A percentile compares a stretch with the other conserved stretches of the same genome.
Evolutionary conservation across 37 sponge, comb jelly and placozoan species (phyloP).

Genomic region (Hexactinellida sp.): DNA sequence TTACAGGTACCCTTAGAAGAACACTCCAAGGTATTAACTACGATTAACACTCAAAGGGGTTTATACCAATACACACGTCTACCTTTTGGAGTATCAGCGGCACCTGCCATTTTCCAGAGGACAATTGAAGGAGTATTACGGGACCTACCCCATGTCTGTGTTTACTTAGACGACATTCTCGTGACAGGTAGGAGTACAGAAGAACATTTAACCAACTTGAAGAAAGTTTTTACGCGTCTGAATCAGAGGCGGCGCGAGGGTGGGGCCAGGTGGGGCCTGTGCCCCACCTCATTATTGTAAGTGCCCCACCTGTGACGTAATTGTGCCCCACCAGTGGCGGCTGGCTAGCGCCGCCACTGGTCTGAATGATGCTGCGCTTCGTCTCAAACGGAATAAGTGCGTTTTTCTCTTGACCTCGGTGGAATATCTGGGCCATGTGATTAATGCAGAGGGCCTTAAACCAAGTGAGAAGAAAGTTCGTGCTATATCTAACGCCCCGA

Average conservation of each 20-base stretch:
- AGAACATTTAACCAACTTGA: neutral
- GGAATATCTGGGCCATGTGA: neutral
- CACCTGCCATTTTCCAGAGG: slow-evolving; percentile 30
- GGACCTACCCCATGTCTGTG: neutral
- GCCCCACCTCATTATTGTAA: too few species aligned
- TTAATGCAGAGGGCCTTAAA: neutral
- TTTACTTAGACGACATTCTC: slow-evolving; percentile 3
- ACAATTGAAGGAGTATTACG: neutral
- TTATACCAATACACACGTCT: slow-evolving; percentile 28
- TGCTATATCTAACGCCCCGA: neutral
- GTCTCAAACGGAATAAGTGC: neutral
- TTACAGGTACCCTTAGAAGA: slow-evolving; percentile 9
- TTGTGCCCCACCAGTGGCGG: too few species aligned
- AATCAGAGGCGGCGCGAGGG: too few species aligned
- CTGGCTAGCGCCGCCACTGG: too few species aligned
- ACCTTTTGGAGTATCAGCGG: slow-evolving; percentile 31
- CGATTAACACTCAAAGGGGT: slow-evolving; percentile 35
- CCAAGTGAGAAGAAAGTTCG: neutral
- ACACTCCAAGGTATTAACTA: slow-evolving; percentile 5
- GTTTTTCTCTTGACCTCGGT: neutral
- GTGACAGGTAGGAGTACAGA: too few species aligned
- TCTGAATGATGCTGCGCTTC: neutral
- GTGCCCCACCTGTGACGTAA: too few species aligned
- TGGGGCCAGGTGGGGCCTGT: too few species aligned
- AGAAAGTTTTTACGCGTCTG: neutral